Conservation (phyloP, 1,140 invertebrate genomes). For the Limonius californicus region DNA sequence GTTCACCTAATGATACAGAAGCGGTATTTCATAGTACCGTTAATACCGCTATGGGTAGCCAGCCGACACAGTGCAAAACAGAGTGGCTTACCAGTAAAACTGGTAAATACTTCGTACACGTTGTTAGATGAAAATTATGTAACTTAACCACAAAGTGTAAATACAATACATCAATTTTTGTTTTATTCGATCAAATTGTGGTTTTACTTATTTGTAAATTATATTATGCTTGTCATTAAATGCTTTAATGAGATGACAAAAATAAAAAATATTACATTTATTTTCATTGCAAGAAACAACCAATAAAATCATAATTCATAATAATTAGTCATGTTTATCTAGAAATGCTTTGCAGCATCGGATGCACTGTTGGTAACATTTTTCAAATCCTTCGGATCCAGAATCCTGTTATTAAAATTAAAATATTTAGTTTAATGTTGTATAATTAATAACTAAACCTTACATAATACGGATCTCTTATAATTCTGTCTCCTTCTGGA, state of each 20-base stretch:
- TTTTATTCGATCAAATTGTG: too few relatives aligned
- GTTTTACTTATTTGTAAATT: too few relatives aligned
- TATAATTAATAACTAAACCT: slow-evolving; percentile 36
- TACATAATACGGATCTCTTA: slow-evolving; percentile 88
- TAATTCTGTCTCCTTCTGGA: slow-evolving; percentile 70
- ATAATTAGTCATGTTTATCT: slow-evolving; percentile 41
- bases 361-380: slow-evolving; percentile 67
- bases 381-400: slow-evolving; percentile 63
- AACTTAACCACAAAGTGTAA: too few relatives aligned
- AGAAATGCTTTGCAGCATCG: slow-evolving; percentile 65
- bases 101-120: too few relatives aligned
- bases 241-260: too few relatives aligned
- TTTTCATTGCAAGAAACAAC: too few relatives aligned
- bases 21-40: not conserved
- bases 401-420: slow-evolving; percentile 52
- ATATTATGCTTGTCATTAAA: too few relatives aligned
- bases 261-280: too few relatives aligned
- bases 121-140: too few relatives aligned
- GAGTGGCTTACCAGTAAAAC: slow-evolving; percentile 12
- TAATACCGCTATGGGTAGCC: not conserved
- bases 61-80: not conserved
- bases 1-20: not conserved
- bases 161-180: too few relatives aligned
- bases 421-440: not conserved
- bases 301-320: not conserved